Percentiles rank a stretch among this genome's conserved stretches.
These are phyloP conservation scores for Nephrocerus scutellatus DNA, from an alignment of 2,888 invertebrate genomes.

Conservation along the genomic window DNA sequence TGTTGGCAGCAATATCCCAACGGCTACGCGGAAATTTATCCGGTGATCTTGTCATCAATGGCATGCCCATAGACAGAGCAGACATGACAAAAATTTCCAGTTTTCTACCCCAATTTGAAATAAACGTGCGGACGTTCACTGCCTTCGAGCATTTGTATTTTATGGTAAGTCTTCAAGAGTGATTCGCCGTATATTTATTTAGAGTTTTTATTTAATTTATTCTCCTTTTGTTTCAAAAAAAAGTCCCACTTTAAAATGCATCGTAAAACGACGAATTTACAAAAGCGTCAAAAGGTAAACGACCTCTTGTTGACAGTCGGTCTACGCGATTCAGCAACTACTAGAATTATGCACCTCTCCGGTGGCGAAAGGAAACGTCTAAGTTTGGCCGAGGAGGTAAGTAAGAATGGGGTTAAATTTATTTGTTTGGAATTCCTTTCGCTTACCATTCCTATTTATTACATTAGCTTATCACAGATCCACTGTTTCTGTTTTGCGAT, in stretches of 20 bases:
- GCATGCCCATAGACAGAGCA: slow-evolving; percentile 55
- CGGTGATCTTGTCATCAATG: slow-evolving; percentile 67
- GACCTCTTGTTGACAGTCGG: slow-evolving; percentile 56
- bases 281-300: slow-evolving; percentile 38
- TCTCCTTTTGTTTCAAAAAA: background rate
- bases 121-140: slow-evolving; percentile 69
- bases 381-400: slow-evolving; percentile 78
- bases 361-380: slow-evolving; percentile 85
- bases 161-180: slow-evolving; percentile 58
- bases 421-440: too few relatives aligned
- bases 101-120: slow-evolving; percentile 80
- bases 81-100: slow-evolving; percentile 70
- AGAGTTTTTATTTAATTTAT: background rate
- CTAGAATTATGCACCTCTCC: slow-evolving; percentile 68
- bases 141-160: slow-evolving; percentile 79
- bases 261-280: slow-evolving; percentile 47
- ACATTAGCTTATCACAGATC: slow-evolving; percentile 72
- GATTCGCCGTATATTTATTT: background rate
- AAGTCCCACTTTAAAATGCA: slow-evolving; percentile 75
- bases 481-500: slow-evolving; percentile 83
- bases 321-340: slow-evolving; percentile 62
- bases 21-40: slow-evolving; percentile 60
- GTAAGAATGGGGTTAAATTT: background rate
- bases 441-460: too few relatives aligned
- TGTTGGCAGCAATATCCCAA: slow-evolving; percentile 66